Base-by-base conservation (phyloP, 1,140 invertebrate species). In the Drosophila albomicans region DNA sequence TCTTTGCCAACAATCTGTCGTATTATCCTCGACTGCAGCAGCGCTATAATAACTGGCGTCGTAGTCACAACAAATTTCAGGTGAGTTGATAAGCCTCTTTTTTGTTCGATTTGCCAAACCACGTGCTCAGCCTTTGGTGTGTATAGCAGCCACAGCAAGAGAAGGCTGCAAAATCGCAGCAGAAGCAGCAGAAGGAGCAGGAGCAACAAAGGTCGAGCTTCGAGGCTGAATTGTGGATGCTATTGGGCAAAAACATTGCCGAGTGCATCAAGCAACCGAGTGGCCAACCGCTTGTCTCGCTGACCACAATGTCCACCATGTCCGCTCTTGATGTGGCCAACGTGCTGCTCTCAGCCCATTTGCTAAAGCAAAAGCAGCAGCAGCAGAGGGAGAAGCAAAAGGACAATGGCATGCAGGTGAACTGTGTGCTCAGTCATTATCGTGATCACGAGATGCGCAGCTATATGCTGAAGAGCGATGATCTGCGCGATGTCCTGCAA, bases 1-100 rank as follows among this genome's bases (percentile, higher is more conserved):
- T 30, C 32, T 81, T 81, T 15, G 79, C 73, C 30, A 77, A 74
- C 68, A 81, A 81, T 28, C 7, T 81, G 5, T n/a, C 48, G n/a
- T 73, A 61, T n/a, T 81, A 81, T 62, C 79, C 79, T 5, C 30
- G 30, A 8, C 30, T 32, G 15, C 4, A 38, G 15, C 45, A 5
- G 5, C 30, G n/a, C 45, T 32, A 32, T 6, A 32, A 32, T 25
- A 25, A 25, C 20, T 25, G 20, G 20, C 20, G 20, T 25, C 20
- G 20, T 4, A 13, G 28, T 10, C 28, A 8, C 2, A 6, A 0
- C n/a, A 13, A 15, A 3, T 10, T 0, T 8, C 30, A 57, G 35
- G 54, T 57, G 35, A 41, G 32, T 57, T 41, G 38, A 25, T 25
- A 25, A 3, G 0, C 20, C 20, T 4, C 20, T 0, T 25, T 25